phyloP scores from a whole-genome alignment of 2,888 invertebrate species.

The Selenia dentaria region DNA sequence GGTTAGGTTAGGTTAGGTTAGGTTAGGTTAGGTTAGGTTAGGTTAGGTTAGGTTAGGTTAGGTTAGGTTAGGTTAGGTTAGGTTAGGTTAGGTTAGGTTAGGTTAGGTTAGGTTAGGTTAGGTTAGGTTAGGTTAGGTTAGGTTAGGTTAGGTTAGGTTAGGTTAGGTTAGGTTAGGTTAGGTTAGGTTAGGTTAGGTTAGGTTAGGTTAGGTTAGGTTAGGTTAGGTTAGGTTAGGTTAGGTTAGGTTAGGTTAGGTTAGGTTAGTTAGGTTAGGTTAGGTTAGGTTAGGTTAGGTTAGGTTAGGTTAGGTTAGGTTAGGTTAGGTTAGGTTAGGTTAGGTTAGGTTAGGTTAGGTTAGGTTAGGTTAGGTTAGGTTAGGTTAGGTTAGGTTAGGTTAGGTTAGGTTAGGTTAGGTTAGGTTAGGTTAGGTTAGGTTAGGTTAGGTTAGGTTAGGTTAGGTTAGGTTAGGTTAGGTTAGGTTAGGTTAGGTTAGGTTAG shows the following conservation, averaged over 20 bases:
- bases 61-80: constrained; percentile 21
- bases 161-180: constrained; percentile 22
- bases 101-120: constrained; percentile 19
- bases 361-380: constrained; percentile 20
- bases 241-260: constrained; percentile 20
- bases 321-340: constrained; percentile 29
- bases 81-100: constrained; percentile 20
- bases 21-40: constrained; percentile 19
- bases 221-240: constrained; percentile 20
- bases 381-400: constrained; percentile 27
- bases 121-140: constrained; percentile 20
- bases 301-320: constrained; percentile 34
- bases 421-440: constrained; percentile 30
- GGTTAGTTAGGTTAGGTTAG: constrained; percentile 22
- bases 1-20: constrained; percentile 30
- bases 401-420: constrained; percentile 34
- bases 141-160: constrained; percentile 19
- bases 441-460: constrained; percentile 21
- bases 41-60: constrained; percentile 28
- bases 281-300: constrained; percentile 25
- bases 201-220: constrained; percentile 23
- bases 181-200: constrained; percentile 30
- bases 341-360: constrained; percentile 19
- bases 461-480: constrained; percentile 22
- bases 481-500: constrained; percentile 20